Base-by-base conservation (phyloP, 2,797 vertebrate species). In the Falco concolor region DNA sequence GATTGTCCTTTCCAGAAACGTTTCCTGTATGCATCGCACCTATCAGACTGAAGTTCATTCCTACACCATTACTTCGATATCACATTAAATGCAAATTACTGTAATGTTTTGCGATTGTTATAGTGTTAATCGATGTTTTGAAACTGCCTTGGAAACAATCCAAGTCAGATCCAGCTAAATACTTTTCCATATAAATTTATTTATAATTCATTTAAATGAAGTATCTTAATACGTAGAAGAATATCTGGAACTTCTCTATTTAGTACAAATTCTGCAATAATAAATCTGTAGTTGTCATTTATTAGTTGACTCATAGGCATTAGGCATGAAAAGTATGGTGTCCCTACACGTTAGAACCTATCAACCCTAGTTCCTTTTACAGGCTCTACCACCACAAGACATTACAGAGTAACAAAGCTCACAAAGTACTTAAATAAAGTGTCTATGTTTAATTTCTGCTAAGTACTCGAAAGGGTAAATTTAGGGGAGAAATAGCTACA, bases 381-480 rank as follows among this genome's bases (percentile, higher is more conserved):
- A 97, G 98, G 96, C 97, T 97, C 93, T 97, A 98, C 95, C 97
- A 98, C 96, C 97, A 97, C 96, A 97, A 98, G 96, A 98, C 96
- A 97, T 96, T 97, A 98, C 96, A 97, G 98, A 97, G 96, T 97
- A 98, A 98, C 97, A 98, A 97, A 97, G 91, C 96, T 98, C 97
- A 97, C 97, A 86, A 98, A 97, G 96, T 96, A 98, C 92, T 98
- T 98, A 98, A 98, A 98, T 98, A 98, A 98, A 98, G 97, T 96
- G 96, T 95, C 97, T 98, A 98, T 89, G 95, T 98, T 97, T 97
- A 97, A 97, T 96, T 97, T 97, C 96, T 70, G 40, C 96, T 98
- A 98, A 98, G 98, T 97, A 97, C 96, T 98, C 89, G 72, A 97
- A 96, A 95, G 96, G 95, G 96, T 89, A 97, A 97, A 97, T 97